Evolutionary conservation across 2,888 invertebrate species (phyloP).

Genomic region (Heteropelma amictum): DNA sequence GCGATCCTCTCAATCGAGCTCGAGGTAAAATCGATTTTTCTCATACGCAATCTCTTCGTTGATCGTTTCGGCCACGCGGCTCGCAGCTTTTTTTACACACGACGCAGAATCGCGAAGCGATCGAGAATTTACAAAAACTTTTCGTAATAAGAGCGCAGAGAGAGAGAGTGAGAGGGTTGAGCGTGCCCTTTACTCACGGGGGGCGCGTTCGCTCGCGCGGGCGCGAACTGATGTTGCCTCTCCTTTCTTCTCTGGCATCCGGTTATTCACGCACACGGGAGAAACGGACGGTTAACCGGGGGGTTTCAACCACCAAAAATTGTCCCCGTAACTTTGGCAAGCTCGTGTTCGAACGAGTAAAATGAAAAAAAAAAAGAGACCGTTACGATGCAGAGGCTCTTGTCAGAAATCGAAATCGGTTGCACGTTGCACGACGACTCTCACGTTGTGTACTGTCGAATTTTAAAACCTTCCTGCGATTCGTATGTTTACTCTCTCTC

Average conservation of each 20-base stretch:
- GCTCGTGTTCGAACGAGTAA: no score
- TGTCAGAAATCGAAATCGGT: no score
- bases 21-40: not conserved
- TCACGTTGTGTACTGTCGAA: no score
- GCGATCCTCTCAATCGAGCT: not conserved
- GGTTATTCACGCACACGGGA: conserved; percentile 51
- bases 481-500: not conserved
- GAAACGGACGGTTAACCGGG: conserved; percentile 1
- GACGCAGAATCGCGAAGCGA: not conserved
- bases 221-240: conserved; percentile 37
- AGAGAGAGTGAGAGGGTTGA: not conserved
- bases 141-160: not conserved
- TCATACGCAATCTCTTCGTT: not conserved
- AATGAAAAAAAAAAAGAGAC: not conserved
- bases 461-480: not conserved
- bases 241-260: conserved; percentile 57
- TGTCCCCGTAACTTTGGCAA: no score
- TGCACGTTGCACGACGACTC: no score
- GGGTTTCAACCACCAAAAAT: conserved; percentile 21
- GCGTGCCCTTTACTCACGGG: conserved; percentile 24
- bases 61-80: not conserved
- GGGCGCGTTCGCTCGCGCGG: conserved; percentile 29
- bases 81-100: not conserved
- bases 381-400: not conserved
- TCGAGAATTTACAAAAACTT: conserved; percentile 14